phyloP scores from a whole-genome alignment of 2,888 invertebrate genomes.

The Lycaena phlaeas region DNA sequence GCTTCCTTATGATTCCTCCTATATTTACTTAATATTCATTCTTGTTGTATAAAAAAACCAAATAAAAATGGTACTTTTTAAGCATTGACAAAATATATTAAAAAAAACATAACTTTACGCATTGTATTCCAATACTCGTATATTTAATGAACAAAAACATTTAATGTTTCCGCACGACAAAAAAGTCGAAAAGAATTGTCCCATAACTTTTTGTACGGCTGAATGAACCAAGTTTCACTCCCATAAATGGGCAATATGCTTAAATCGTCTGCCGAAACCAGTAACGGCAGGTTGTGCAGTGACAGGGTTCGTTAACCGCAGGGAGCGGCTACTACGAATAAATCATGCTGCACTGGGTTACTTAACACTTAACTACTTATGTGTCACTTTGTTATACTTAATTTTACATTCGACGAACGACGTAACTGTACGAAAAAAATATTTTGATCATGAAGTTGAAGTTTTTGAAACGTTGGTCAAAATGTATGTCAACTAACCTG shows the following conservation, averaged over 20 bases:
- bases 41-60: too few species aligned
- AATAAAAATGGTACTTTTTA: too few species aligned
- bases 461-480: too few species aligned
- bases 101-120: background rate
- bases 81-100: too few species aligned
- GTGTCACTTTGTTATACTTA: background rate
- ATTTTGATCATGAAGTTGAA: too few species aligned
- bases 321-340: constrained; percentile 38
- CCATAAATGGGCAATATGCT: constrained; percentile 53
- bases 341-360: constrained; percentile 38
- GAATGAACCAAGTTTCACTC: constrained; percentile 43
- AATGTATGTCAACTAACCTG: too few species aligned
- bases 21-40: too few species aligned
- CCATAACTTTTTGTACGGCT: constrained; percentile 15
- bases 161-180: background rate
- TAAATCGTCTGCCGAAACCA: constrained; percentile 61
- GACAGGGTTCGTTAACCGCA: constrained; percentile 68
- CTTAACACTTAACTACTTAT: constrained; percentile 17
- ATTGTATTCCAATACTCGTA: constrained; percentile 1
- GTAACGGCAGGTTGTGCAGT: constrained; percentile 42
- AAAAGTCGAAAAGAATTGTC: constrained; percentile 4
- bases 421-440: too few species aligned
- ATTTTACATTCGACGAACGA: background rate
- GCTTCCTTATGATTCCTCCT: too few species aligned
- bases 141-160: constrained; percentile 2